phyloP scores from a whole-genome alignment of 2,113 vertebrate genomes.

The Brachypodius melanocephalos region DNA sequence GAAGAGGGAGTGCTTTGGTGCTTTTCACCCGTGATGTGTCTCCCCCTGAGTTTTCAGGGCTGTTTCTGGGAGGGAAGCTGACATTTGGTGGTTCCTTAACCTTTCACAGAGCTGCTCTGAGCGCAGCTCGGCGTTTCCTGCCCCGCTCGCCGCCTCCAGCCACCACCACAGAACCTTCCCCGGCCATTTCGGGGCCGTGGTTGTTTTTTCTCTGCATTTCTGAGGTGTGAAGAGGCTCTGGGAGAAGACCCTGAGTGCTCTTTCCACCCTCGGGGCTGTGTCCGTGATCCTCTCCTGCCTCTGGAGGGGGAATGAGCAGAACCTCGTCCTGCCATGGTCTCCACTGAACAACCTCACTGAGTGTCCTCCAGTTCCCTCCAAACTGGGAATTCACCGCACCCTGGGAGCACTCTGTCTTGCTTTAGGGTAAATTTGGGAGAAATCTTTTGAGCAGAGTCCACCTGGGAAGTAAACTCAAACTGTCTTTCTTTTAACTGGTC shows the following conservation, averaged over 20 bases:
- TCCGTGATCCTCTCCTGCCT: neutral
- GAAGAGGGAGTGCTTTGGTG: rapidly evolving
- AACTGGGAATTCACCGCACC: neutral
- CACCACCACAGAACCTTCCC: neutral
- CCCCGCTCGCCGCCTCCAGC: neutral
- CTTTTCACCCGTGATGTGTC: neutral
- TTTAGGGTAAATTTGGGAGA: too few relatives aligned
- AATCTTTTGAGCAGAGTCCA: too few relatives aligned
- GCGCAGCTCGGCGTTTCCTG: constrained; percentile 19
- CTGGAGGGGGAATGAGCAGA: neutral
- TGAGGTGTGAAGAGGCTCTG: neutral
- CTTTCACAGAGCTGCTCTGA: neutral
- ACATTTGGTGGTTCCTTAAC: constrained; percentile 51
- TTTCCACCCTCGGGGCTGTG: neutral
- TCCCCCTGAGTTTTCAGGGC: neutral
- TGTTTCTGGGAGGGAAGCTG: constrained; percentile 39
- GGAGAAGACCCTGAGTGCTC: neutral
- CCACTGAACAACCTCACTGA: neutral
- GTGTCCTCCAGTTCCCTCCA: neutral
- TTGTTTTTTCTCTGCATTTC: neutral
- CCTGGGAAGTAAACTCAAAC: too few relatives aligned
- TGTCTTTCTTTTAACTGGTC: too few relatives aligned
- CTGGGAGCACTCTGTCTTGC: neutral
- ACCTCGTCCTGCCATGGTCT: rapidly evolving
- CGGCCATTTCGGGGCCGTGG: neutral